Conservation (phyloP, 2,888 invertebrate species). For the Prosopocoilus inquinatus region DNA sequence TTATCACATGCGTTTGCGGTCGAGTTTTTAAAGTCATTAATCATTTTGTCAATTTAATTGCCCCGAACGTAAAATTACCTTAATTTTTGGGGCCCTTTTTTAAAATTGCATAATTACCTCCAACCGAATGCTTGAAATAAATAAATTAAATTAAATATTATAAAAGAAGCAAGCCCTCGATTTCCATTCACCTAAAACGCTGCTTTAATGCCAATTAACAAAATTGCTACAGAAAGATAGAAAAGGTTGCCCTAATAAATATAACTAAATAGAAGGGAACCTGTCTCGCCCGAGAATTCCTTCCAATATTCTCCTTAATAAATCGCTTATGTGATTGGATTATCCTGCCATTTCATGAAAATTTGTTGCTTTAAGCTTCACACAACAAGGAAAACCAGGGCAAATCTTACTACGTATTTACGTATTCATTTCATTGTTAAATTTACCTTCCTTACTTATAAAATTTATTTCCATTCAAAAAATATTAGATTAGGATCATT, state of each 20-base stretch:
- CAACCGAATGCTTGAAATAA: too few relatives aligned
- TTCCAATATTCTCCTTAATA: slow-evolving; percentile 10
- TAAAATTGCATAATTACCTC: too few relatives aligned
- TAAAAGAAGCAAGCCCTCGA: too few relatives aligned
- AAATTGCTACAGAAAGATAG: slow-evolving; percentile 9
- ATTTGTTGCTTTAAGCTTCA: neutral
- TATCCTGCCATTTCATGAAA: slow-evolving; percentile 6
- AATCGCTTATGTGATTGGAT: slow-evolving; percentile 20
- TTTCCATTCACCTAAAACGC: too few relatives aligned
- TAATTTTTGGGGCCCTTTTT: too few relatives aligned
- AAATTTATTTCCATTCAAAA: too few relatives aligned
- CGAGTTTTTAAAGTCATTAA: slow-evolving; percentile 45
- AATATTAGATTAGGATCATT: too few relatives aligned
- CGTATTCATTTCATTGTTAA: too few relatives aligned
- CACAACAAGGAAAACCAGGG: neutral
- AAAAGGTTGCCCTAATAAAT: slow-evolving; percentile 11
- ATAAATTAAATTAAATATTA: too few relatives aligned
- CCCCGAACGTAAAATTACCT: slow-evolving; percentile 20
- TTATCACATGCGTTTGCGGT: slow-evolving; percentile 44
- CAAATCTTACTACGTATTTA: too few relatives aligned
- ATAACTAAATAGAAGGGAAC: slow-evolving; percentile 6
- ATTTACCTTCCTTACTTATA: too few relatives aligned
- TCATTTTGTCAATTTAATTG: slow-evolving; percentile 50
- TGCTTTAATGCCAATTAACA: slow-evolving; percentile 3
- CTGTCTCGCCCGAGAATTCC: slow-evolving; percentile 5